Evolutionary conservation across 2,113 vertebrate species (phyloP), one percentile per base, ranked within the genome.

Genomic region (Petroica traversi): DNA sequence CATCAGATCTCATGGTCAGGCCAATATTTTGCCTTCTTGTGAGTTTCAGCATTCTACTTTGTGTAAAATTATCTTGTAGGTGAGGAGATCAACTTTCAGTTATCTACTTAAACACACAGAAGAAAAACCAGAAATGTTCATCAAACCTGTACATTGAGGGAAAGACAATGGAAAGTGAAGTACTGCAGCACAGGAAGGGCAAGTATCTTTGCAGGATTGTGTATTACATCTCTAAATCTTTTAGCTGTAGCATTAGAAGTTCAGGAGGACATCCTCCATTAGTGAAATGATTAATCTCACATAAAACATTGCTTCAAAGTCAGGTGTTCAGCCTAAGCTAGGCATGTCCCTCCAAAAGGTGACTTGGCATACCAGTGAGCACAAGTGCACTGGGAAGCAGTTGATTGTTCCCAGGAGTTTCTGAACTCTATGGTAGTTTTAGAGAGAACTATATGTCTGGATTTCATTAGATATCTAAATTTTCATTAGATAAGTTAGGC

Each of bases 61-160:
- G 20, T 48, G 28, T 59, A 61, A 76, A 7, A 29, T 84, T 9
- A 29, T 43, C 16, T 80, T 41, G n/a, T 38, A 63, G 40, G 11
- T 67, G 33, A 71, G 58, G 14, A 67, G 18, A 36, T 38, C 0
- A 0, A 41, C 62, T 72, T 82, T 59, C 23, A 71, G 13, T 38
- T 82, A 33, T 25, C 19, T 58, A 19, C 22, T 40, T 34, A 81
- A 76, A 40, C 17, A 58, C 33, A 41, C 6, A 59, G 43, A 88
- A 62, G 20, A 7, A 52, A 87, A 49, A 2, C 0, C 48, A 28
- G 9, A 58, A 23, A 3, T 58, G 7, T 58, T 19, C 5, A 1
- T 51, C 20, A 41, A 58, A 19, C 18, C 5, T n/a, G 9, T 15
- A 51, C 26, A 38, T 59, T 69, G n/a, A 67, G 12, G 36, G 18